These are phyloP conservation scores for Anomalospiza imberbis DNA, from an alignment of 2,797 vertebrate species.

Conservation along the genomic window DNA sequence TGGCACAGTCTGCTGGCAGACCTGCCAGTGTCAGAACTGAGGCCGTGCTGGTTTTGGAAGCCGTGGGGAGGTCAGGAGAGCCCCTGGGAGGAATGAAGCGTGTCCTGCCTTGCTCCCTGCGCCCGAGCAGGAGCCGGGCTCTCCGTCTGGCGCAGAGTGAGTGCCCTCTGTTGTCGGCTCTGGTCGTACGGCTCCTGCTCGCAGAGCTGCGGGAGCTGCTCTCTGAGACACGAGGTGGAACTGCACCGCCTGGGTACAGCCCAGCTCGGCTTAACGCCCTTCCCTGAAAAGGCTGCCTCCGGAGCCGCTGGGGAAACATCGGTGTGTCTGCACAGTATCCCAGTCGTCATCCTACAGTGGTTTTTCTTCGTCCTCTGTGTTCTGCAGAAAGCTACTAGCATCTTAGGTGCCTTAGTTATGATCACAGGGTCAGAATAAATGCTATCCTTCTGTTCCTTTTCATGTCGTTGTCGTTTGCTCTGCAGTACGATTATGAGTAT, in stretches of 20 bases:
- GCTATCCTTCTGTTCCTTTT: background rate
- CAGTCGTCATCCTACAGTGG: background rate
- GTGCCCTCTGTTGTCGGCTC: slow-evolving; percentile 4
- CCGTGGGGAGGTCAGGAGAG: background rate
- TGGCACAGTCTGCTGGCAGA: background rate
- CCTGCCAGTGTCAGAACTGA: background rate
- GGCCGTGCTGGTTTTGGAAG: background rate
- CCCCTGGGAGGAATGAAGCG: background rate
- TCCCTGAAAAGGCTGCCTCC: background rate
- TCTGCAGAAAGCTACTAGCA: background rate
- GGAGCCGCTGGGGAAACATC: background rate
- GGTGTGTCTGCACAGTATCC: rapidly evolving
- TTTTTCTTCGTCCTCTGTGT: background rate
- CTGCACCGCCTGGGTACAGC: no score
- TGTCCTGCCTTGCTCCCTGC: background rate
- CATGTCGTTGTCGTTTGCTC: background rate
- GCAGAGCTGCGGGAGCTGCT: background rate
- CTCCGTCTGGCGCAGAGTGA: background rate
- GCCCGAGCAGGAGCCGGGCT: background rate
- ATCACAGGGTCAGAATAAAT: background rate
- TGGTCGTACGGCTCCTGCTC: background rate
- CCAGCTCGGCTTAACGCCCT: background rate
- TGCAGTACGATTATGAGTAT: slow-evolving; percentile 96
- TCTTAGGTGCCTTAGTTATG: background rate
- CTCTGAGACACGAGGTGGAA: rapidly evolving